phyloP scores from a whole-genome alignment of 2,888 invertebrate species.

The Diaphora mendica region DNA sequence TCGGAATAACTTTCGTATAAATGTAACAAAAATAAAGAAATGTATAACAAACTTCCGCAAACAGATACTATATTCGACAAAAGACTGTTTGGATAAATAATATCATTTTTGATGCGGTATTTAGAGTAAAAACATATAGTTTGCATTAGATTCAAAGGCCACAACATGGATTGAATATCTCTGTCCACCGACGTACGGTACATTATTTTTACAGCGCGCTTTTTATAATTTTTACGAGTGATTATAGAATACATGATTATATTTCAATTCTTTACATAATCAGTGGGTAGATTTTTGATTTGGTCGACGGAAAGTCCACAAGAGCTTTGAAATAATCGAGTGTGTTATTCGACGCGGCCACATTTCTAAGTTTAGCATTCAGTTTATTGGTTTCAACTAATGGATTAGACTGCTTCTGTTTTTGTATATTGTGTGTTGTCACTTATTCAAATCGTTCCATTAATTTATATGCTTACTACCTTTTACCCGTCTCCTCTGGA shows the following conservation, averaged over 20 bases:
- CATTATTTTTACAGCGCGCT: not conserved
- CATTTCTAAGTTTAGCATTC: too few relatives aligned
- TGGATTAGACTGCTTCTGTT: not conserved
- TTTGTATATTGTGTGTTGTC: not conserved
- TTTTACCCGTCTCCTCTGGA: too few relatives aligned
- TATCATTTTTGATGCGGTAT: constrained; percentile 20
- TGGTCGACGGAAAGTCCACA: too few relatives aligned
- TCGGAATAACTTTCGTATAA: not conserved
- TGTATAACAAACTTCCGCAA: constrained; percentile 1
- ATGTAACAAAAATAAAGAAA: not conserved
- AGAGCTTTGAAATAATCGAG: too few relatives aligned
- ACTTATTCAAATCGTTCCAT: too few relatives aligned
- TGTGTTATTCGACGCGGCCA: too few relatives aligned
- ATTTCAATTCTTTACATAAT: not conserved
- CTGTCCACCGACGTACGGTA: constrained; percentile 6
- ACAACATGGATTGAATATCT: constrained; percentile 24
- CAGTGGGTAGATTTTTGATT: not conserved
- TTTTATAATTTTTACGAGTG: too few relatives aligned
- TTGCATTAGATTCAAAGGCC: constrained; percentile 31
- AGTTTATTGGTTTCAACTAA: not conserved
- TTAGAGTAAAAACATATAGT: constrained; percentile 17
- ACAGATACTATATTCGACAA: constrained; percentile 15
- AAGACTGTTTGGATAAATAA: constrained; percentile 13
- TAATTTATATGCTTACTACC: too few relatives aligned
- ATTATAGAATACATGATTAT: too few relatives aligned